Evolutionary conservation across 2,797 vertebrate genomes (phyloP).

Genomic region (Artibeus lituratus): DNA sequence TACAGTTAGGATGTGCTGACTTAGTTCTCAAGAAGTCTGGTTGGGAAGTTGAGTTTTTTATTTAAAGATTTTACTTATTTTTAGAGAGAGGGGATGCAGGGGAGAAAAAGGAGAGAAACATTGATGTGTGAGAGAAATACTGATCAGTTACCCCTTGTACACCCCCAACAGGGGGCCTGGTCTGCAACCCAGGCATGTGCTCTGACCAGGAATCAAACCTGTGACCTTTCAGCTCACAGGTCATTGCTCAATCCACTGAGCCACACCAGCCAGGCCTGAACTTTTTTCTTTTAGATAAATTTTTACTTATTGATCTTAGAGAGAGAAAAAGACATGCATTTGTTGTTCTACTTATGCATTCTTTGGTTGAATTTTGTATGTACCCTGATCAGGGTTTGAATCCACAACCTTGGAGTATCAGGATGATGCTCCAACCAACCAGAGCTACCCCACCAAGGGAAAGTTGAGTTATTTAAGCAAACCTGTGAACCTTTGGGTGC

Average conservation of each 20-base stretch:
- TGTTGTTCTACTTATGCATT: neutral
- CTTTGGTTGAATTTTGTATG: neutral
- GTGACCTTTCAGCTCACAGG: too few species aligned
- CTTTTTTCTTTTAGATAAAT: neutral
- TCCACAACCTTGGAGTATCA: neutral
- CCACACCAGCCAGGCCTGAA: neutral
- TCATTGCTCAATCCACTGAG: neutral
- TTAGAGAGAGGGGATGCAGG: neutral
- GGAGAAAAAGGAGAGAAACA: too few species aligned
- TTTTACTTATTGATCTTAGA: neutral
- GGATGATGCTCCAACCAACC: neutral
- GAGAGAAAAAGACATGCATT: neutral
- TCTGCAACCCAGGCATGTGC: too few species aligned
- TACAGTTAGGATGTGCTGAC: neutral
- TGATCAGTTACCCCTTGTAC: too few species aligned
- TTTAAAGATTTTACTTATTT: neutral
- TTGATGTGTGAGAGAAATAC: too few species aligned
- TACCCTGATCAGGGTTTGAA: neutral
- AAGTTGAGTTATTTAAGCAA: neutral
- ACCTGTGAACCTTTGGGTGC: neutral
- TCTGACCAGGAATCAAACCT: too few species aligned
- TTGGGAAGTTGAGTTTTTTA: neutral
- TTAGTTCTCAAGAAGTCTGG: neutral
- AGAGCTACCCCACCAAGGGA: neutral
- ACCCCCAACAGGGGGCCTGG: too few species aligned